Evolutionary conservation across 2,888 invertebrate species (phyloP).

Genomic region (Platerodrilus igneus): DNA sequence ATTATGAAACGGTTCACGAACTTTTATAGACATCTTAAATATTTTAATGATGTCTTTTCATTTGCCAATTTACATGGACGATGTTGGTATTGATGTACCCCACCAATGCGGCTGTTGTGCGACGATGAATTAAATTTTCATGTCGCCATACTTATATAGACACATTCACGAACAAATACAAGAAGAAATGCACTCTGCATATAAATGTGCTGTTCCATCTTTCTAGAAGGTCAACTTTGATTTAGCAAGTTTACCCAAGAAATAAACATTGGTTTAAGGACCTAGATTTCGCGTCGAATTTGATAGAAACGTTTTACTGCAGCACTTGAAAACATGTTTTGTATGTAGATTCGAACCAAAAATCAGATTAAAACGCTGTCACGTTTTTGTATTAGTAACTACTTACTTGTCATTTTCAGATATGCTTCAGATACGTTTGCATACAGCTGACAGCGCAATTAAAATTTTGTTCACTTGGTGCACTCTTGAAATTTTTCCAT

Average conservation of each 20-base stretch:
- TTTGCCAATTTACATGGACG: constrained; percentile 18
- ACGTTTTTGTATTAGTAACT: constrained; percentile 11
- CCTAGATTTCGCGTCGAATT: constrained; percentile 23
- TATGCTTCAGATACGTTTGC: constrained; percentile 5
- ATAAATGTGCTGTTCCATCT: constrained; percentile 28
- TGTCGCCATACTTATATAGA: constrained; percentile 16
- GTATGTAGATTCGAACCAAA: constrained; percentile 13
- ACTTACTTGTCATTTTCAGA: constrained; percentile 17
- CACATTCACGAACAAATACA: constrained; percentile 26
- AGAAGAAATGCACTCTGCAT: constrained; percentile 29
- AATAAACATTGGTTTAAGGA: constrained; percentile 26
- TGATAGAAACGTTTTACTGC: constrained; percentile 14
- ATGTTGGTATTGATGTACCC: constrained; percentile 8
- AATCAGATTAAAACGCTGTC: constrained; percentile 8
- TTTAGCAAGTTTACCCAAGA: constrained; percentile 26
- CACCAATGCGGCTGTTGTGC: constrained; percentile 7
- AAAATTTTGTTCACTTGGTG: no score
- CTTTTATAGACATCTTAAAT: constrained; percentile 16
- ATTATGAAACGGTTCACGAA: constrained; percentile 15
- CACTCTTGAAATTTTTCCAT: no score
- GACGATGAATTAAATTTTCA: constrained; percentile 15
- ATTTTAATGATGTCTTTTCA: constrained; percentile 19
- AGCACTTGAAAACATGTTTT: constrained; percentile 20
- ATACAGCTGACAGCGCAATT: no score
- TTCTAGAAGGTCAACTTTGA: constrained; percentile 27